Evolutionary conservation across 2,113 vertebrate genomes (phyloP).

Genomic region (Malurus cyaneus): DNA sequence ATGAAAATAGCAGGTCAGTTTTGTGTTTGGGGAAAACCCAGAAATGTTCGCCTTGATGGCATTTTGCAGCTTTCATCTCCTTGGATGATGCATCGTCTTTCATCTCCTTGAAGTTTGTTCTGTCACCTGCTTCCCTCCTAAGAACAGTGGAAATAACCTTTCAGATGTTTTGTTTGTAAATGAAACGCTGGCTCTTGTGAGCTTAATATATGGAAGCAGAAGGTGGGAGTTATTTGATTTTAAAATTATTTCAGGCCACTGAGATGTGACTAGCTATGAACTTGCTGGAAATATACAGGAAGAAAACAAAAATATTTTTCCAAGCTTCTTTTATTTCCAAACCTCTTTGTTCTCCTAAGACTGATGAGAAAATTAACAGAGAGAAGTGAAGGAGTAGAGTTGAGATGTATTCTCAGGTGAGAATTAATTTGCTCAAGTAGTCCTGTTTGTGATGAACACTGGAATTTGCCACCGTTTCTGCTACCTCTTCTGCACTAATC

Average conservation of each 20-base stretch:
- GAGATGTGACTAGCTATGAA: not conserved
- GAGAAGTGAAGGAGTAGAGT: not conserved
- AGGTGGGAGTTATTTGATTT: not conserved
- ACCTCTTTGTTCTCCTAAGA: not conserved
- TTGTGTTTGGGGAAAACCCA: not conserved
- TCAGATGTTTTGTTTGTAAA: not conserved
- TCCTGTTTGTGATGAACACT: not conserved
- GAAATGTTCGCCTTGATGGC: not conserved
- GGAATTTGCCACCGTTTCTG: not conserved
- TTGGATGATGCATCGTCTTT: slow-evolving; percentile 15
- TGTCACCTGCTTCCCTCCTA: not conserved
- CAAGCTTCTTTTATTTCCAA: not conserved
- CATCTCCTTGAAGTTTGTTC: slow-evolving; percentile 28
- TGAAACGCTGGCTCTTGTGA: not conserved
- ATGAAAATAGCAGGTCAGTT: slow-evolving; percentile 54
- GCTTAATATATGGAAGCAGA: not conserved
- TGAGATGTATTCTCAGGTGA: not conserved
- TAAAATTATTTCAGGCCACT: not conserved
- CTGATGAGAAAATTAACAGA: not conserved
- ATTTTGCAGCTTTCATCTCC: slow-evolving; percentile 37
- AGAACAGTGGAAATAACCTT: not conserved
- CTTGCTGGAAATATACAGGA: not conserved
- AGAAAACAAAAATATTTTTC: not conserved
- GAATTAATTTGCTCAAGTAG: not conserved
- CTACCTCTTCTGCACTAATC: not conserved